phyloP scores from a whole-genome alignment of 1,140 invertebrate species.

The Aphaenogaster rudis region DNA sequence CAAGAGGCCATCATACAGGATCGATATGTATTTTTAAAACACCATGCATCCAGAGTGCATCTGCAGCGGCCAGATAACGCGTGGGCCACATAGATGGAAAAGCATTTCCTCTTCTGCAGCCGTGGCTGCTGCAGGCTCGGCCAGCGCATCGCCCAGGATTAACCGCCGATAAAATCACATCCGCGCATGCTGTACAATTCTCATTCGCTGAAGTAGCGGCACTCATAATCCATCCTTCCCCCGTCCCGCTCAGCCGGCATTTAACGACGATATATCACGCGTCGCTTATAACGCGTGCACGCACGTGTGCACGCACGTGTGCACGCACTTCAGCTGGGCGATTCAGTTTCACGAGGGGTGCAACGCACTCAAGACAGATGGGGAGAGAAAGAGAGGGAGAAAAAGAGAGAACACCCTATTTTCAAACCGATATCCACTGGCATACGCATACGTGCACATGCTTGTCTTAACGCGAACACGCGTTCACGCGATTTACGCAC shows the following conservation, averaged over 20 bases:
- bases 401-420: slow-evolving; percentile 12
- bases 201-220: slow-evolving; percentile 48
- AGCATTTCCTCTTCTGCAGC: slow-evolving; percentile 19
- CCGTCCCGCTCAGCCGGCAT: not conserved
- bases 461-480: not conserved
- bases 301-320: slow-evolving; percentile 59
- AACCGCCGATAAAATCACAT: slow-evolving; percentile 59
- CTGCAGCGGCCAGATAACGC: slow-evolving; percentile 14
- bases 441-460: not conserved
- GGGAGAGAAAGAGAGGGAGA: slow-evolving; percentile 3
- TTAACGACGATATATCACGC: slow-evolving; percentile 54
- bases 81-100: slow-evolving; percentile 17
- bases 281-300: slow-evolving; percentile 58
- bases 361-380: not conserved
- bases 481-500: slow-evolving; percentile 45
- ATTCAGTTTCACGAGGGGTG: slow-evolving; percentile 42
- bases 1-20: not conserved
- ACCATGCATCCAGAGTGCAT: slow-evolving; percentile 13
- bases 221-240: slow-evolving; percentile 29
- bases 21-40: slow-evolving; percentile 40
- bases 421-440: slow-evolving; percentile 12
- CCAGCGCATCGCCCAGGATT: slow-evolving; percentile 34
- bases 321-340: slow-evolving; percentile 37
- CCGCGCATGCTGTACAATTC: slow-evolving; percentile 41
- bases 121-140: not conserved